Base-by-base conservation (phyloP, 2,113 vertebrate genomes). In the Mirounga angustirostris region DNA sequence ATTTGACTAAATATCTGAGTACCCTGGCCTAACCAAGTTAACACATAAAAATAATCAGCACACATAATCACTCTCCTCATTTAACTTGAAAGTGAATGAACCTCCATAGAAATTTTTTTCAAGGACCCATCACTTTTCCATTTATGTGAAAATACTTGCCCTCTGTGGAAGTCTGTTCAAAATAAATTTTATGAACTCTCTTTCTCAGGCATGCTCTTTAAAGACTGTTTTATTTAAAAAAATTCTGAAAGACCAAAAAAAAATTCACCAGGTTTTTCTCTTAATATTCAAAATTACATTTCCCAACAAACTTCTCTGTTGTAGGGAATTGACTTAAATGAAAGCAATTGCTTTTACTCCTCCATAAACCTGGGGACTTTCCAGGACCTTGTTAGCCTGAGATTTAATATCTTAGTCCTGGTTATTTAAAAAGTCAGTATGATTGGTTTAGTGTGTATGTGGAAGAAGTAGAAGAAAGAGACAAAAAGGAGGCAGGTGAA, bases 391-490 rank as follows among this genome's bases (percentile, higher is more conserved):
- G 5, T 33, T 79, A 85, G 18, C 4, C 10, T 61, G 24, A 89
- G 7, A 97, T 61, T 85, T 89, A 92, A 24, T 59, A 52, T 86
- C 80, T 90, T 94, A 90, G 9, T 69, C 58, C 54, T 83, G 10
- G 54, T 58, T 58, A 65, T 50, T 76, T 79, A 33, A 86, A 86
- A 76, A 36, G 12, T 73, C 8, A 91, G 2, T 19, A 69, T 21
- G 8, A 86, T 50, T 24, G n/a, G 3, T 63, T 19, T 7, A 76
- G 11, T 50, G 6, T 30, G 4, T 80, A 52, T 54, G 16, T 18
- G 3, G 7, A 59, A 69, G 24, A 87, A 2, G 4, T 78, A 36
- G 21, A 63, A 43, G 24, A 36, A 76, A 74, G 5, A 80, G 13
- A 40, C 21, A 5, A 87, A 21, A 78, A 78, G 43, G 16, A 69